Evolutionary conservation across 2,797 vertebrate species (phyloP).

Genomic region (Petrocephalus sullivani): DNA sequence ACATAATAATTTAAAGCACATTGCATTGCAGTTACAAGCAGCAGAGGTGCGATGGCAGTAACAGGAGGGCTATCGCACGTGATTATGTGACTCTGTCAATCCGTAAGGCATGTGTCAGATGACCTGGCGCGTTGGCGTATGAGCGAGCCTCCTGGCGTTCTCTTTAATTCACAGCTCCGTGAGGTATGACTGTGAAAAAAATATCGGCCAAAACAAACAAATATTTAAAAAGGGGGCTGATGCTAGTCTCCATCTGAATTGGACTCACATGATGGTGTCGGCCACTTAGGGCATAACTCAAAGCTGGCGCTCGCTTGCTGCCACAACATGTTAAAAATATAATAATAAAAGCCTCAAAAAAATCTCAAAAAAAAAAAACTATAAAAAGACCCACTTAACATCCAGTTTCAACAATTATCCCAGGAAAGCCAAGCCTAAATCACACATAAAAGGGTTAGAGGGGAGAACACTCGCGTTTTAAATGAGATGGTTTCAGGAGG

Average conservation of each 20-base stretch:
- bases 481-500: neutral
- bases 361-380: neutral
- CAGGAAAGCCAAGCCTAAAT: neutral
- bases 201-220: neutral
- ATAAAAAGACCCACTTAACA: slow-evolving; percentile 7
- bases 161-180: neutral
- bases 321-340: neutral
- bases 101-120: neutral
- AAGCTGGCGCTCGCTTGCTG: neutral
- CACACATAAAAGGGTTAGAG: neutral
- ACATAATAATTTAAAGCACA: neutral
- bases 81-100: neutral
- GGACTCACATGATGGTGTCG: neutral
- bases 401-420: slow-evolving; percentile 10
- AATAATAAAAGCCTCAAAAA: neutral
- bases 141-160: neutral
- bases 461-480: neutral
- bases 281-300: neutral
- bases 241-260: neutral
- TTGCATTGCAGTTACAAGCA: neutral
- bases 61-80: neutral
- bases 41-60: neutral
- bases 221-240: neutral
- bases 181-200: neutral
- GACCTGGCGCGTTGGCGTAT: neutral